A percentile compares a stretch with the other conserved stretches of the same genome.
phyloP scores from a whole-genome alignment of 2,113 vertebrate genomes.

The Salminus brasiliensis region DNA sequence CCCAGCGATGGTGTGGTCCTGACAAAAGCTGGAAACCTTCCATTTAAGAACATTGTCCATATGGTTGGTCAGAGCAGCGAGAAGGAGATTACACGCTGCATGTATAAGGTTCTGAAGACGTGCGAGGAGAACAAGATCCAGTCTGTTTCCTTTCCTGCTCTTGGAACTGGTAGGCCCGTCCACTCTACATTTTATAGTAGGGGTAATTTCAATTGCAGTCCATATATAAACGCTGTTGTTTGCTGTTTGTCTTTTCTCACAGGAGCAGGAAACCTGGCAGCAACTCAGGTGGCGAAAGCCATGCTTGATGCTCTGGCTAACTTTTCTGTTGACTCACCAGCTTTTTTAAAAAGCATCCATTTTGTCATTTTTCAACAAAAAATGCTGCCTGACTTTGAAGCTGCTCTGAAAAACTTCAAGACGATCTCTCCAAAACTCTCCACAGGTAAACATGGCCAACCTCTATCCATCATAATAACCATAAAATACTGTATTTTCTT shows the following conservation, averaged over 20 bases:
- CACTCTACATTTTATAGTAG: neutral
- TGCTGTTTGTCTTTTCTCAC: neutral
- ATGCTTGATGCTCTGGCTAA: conserved; percentile 57
- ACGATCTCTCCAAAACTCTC: conserved; percentile 19
- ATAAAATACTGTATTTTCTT: neutral
- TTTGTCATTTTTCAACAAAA: conserved; percentile 62
- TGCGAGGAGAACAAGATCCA: conserved; percentile 60
- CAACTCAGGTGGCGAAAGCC: conserved; percentile 51
- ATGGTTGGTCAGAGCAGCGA: conserved; percentile 62
- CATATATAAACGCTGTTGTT: too few relatives aligned
- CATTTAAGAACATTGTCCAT: conserved; percentile 62
- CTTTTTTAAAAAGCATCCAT: conserved; percentile 51
- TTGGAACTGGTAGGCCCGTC: conserved; percentile 63
- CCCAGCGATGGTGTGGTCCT: conserved; percentile 55
- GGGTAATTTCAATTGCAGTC: too few relatives aligned
- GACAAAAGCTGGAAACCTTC: conserved; percentile 62
- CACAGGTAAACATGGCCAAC: neutral
- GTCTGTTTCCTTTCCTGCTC: conserved; percentile 65
- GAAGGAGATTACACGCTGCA: conserved; percentile 53
- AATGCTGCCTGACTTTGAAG: conserved; percentile 57
- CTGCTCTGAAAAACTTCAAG: conserved; percentile 51
- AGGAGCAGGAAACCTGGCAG: conserved; percentile 61
- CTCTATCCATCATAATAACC: neutral
- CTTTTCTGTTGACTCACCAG: conserved; percentile 28
- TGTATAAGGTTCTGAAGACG: conserved; percentile 56